Base-by-base conservation (phyloP, 2,888 invertebrate genomes). In the Agriopis aurantiaria region DNA sequence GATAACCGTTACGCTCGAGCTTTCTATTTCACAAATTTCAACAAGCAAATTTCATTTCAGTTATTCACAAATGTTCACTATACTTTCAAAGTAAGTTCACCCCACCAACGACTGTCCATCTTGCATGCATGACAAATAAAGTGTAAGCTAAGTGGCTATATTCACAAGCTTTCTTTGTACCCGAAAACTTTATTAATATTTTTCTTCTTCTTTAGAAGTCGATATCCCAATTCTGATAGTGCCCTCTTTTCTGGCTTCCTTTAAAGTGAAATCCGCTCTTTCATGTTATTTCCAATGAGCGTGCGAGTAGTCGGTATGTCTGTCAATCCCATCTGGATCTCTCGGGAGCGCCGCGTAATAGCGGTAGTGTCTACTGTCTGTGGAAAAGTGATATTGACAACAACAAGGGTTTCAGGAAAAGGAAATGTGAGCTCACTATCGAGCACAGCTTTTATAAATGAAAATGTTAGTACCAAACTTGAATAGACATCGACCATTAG, bases 291-390 rank as follows among this genome's bases (percentile, higher is more conserved):
- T 71, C 63, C 55, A 66, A 61, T 48, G 58, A 70, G 63, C 63
- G 65, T 59, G 57, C 48, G 62, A 52, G 64, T 9, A 52, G 70
- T 63, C 70, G 53, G 63, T 55, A 40, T 71, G 70, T 71, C 70
- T 59, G 63, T 71, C 70, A 64, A 71, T 67, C 66, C 56, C 70
- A 67, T 66, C 70, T 59, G 66, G 33, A 55, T 55, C 70, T 64
- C 70, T 14, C 3, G 66, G 60, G 70, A 71, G 57, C 40, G 14
- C 51, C 33, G 46, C 40, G 65, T 55, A 55, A 56, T 71, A 60
- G 66, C 59, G 63, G 59, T 62, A 62, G 65, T 55, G 52, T 65
- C 56, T 14, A 48, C 56, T 62, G 45, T 70, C 59, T 48, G 48
- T 49, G 40, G 59, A 59, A 69, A 71, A 67, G 49, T 70, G 63